Evolutionary conservation across 2,113 vertebrate species (phyloP).

Genomic region (Leucopsar rothschildi): DNA sequence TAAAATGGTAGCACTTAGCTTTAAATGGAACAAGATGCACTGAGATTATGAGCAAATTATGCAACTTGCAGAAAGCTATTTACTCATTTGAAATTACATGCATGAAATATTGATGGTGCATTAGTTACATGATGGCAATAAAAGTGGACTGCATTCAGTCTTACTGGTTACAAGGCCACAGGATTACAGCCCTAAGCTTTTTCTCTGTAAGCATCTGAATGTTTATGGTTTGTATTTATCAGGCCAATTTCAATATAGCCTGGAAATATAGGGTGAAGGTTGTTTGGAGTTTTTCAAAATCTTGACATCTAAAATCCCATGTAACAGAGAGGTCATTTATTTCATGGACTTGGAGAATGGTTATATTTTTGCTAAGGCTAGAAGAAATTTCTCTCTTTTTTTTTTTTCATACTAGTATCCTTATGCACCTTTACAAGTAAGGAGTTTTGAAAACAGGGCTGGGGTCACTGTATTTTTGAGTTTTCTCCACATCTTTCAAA

Average conservation of each 20-base stretch:
- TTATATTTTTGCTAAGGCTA: not conserved
- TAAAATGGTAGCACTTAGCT: conserved; percentile 12
- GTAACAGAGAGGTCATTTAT: not conserved
- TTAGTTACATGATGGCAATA: not conserved
- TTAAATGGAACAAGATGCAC: conserved; percentile 21
- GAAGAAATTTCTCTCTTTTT: not conserved
- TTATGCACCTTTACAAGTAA: not conserved
- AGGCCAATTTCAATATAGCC: not conserved
- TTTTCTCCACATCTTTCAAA: not conserved
- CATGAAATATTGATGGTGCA: conserved; percentile 21
- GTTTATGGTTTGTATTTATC: not conserved
- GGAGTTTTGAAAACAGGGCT: not conserved
- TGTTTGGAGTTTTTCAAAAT: not conserved
- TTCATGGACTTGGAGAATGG: not conserved
- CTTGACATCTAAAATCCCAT: not conserved
- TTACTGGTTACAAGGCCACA: not conserved
- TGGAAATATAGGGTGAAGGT: not conserved
- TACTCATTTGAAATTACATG: conserved; percentile 9
- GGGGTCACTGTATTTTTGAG: not conserved
- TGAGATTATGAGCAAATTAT: conserved; percentile 58
- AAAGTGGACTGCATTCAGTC: not conserved
- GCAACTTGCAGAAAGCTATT: conserved; percentile 13
- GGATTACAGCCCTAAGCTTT: not conserved
- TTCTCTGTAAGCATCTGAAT: not conserved
- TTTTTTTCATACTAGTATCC: not conserved